A percentile compares a stretch with the other conserved stretches of the same genome.
These are phyloP conservation scores for Protosalanx chinensis DNA, from an alignment of 2,797 vertebrate species.

Conservation along the genomic window DNA sequence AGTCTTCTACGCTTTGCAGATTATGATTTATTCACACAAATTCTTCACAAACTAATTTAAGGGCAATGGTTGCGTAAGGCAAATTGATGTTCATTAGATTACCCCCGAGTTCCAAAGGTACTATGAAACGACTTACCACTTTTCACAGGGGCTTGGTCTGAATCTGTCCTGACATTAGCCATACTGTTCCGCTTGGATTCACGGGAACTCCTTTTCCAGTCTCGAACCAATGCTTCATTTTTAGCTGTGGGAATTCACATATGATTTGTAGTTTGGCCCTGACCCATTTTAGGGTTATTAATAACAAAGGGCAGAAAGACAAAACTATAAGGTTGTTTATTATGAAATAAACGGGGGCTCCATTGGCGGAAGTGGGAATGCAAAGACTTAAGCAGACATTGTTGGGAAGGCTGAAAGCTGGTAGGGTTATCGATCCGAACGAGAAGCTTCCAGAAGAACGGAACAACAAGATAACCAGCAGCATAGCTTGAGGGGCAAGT, in stretches of 20 bases:
- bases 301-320: conserved; percentile 58
- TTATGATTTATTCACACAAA: too few relatives aligned
- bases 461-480: neutral
- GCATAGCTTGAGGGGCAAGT: neutral
- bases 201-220: conserved; percentile 56
- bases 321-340: neutral
- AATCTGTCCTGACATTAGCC: conserved; percentile 44
- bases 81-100: neutral
- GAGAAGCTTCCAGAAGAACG: neutral
- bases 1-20: neutral
- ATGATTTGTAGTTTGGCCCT: conserved; percentile 67
- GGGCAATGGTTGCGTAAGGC: neutral
- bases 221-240: conserved; percentile 49
- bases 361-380: neutral
- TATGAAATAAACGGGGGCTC: neutral
- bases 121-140: conserved; percentile 54
- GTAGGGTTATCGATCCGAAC: neutral
- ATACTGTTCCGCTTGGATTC: conserved; percentile 63
- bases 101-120: neutral
- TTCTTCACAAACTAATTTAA: neutral
- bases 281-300: conserved; percentile 71
- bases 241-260: conserved; percentile 69
- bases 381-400: neutral
- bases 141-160: conserved; percentile 28
- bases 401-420: neutral